These are phyloP conservation scores for Xanthorhoe spadicearia DNA, from an alignment of 2,888 invertebrate species.

Conservation along the genomic window DNA sequence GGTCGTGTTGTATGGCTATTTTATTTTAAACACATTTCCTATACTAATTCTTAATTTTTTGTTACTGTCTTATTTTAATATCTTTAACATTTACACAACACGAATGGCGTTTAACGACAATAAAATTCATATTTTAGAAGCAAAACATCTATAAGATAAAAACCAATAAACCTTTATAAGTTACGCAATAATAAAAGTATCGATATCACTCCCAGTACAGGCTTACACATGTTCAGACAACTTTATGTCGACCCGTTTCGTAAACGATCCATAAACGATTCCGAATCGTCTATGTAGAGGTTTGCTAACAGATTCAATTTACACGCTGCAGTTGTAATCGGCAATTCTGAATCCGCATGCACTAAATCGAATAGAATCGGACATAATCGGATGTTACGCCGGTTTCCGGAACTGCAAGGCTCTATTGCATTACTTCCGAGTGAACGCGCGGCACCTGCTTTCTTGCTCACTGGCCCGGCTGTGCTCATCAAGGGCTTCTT, in stretches of 20 bases:
- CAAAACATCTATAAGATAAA: not conserved
- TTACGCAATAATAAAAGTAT: not conserved
- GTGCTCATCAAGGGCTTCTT: slow-evolving; percentile 18
- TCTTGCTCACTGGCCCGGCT: slow-evolving; percentile 23
- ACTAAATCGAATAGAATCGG: slow-evolving; percentile 22
- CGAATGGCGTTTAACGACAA: no score
- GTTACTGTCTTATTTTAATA: no score
- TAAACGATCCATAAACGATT: not conserved
- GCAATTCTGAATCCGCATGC: slow-evolving; percentile 13
- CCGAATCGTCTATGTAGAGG: slow-evolving; percentile 9
- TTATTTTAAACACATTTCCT: no score
- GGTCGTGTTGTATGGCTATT: not conserved
- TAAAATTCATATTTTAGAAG: not conserved
- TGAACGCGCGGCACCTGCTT: slow-evolving; percentile 26
- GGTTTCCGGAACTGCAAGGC: slow-evolving; percentile 28
- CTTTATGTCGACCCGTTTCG: not conserved
- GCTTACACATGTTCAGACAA: not conserved
- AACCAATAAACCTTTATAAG: not conserved
- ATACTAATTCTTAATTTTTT: not conserved
- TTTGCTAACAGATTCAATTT: slow-evolving; percentile 23
- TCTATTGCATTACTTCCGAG: slow-evolving; percentile 33
- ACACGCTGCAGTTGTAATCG: slow-evolving; percentile 18
- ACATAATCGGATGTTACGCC: slow-evolving; percentile 28
- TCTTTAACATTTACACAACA: no score
- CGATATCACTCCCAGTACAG: not conserved